A percentile compares a stretch with the other conserved stretches of the same genome.
phyloP scores from a whole-genome alignment of 2,113 vertebrate genomes.

The Leptobrachium ailaonicum region DNA sequence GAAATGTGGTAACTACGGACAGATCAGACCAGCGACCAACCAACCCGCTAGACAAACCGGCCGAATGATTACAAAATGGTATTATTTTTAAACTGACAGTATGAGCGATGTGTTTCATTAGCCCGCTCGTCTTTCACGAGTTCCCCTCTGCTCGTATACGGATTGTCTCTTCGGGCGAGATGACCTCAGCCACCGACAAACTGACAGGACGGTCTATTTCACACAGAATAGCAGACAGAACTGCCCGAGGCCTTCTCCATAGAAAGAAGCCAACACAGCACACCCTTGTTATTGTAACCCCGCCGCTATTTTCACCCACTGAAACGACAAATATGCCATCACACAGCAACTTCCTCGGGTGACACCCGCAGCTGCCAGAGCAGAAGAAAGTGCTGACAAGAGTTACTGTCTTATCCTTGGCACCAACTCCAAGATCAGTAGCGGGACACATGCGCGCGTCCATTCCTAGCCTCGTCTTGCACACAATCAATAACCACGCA shows the following conservation, averaged over 20 bases:
- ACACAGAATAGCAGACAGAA: background rate
- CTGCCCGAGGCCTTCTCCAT: background rate
- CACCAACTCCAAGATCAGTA: too few relatives aligned
- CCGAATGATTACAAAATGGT: too few relatives aligned
- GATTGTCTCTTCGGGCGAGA: background rate
- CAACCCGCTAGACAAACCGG: too few relatives aligned
- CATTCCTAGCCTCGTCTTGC: too few relatives aligned
- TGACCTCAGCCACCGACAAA: background rate
- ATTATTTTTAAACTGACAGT: too few relatives aligned
- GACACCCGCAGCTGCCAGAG: conserved; percentile 4
- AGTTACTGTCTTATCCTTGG: conserved; percentile 5
- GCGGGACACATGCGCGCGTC: too few relatives aligned
- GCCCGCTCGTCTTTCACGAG: too few relatives aligned
- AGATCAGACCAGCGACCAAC: too few relatives aligned
- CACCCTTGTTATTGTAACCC: conserved; percentile 1
- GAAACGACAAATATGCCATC: background rate
- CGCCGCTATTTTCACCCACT: background rate
- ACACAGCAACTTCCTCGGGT: background rate
- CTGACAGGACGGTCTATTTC: background rate
- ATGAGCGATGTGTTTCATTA: too few relatives aligned
- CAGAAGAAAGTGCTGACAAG: background rate
- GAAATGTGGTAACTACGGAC: too few relatives aligned
- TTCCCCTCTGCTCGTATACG: too few relatives aligned
- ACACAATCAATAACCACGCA: too few relatives aligned
- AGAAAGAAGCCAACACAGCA: background rate